A percentile compares a stretch with the other conserved stretches of the same genome.
Conservation (phyloP, 2,888 invertebrate species). For the Sarcophaga carnaria region DNA sequence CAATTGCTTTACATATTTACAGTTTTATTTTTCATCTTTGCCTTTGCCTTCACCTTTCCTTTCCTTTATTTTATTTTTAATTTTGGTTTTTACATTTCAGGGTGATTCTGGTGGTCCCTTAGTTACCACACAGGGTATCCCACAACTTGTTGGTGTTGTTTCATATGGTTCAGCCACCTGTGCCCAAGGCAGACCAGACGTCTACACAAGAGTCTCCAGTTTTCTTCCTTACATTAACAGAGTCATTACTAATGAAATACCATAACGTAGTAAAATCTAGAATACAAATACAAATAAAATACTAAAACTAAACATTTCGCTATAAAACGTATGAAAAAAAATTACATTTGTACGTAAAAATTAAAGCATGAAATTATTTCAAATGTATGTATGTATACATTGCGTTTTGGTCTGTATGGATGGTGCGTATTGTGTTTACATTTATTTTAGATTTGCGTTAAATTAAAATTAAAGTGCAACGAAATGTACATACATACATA, state of each 20-base stretch:
- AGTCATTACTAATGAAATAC: conserved; percentile 73
- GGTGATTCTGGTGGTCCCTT: conserved; percentile 81
- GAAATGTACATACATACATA: conserved; percentile 1
- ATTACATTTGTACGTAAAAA: conserved; percentile 58
- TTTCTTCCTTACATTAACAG: conserved; percentile 77
- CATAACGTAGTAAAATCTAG: conserved; percentile 68
- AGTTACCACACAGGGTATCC: conserved; percentile 72
- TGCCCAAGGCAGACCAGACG: conserved; percentile 79
- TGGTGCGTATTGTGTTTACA: not conserved
- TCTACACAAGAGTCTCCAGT: conserved; percentile 79
- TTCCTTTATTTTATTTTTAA: too few relatives aligned
- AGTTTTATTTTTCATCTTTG: not conserved
- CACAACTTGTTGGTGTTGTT: conserved; percentile 78
- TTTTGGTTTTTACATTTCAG: conserved; percentile 71
- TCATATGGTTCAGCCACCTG: conserved; percentile 79
- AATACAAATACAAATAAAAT: not conserved
- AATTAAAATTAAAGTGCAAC: conserved; percentile 61
- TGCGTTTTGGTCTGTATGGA: not conserved
- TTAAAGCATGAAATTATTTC: conserved; percentile 72
- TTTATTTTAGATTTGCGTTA: conserved; percentile 63
- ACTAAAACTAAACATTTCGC: conserved; percentile 44
- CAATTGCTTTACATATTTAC: not conserved
- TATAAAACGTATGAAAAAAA: conserved; percentile 17
- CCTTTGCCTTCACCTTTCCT: too few relatives aligned
- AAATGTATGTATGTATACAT: conserved; percentile 8